A percentile compares a stretch with the other conserved stretches of the same genome.
Conservation (phyloP, 2,797 vertebrate species). For the Tragelaphus oryx region DNA sequence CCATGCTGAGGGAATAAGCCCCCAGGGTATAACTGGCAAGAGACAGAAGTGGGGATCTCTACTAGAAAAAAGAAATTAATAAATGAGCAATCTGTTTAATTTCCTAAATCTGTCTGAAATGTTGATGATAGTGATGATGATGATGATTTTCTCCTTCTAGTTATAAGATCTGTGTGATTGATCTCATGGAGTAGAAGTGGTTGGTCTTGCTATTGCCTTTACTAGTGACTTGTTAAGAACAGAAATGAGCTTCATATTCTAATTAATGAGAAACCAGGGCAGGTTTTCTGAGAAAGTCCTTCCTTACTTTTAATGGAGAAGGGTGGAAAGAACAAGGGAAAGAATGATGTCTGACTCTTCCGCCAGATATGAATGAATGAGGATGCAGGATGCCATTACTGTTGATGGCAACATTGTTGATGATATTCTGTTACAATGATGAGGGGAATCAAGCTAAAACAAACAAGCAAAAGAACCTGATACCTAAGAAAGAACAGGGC, state of each 20-base stretch:
- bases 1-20: neutral
- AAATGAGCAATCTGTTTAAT: neutral
- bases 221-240: neutral
- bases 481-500: neutral
- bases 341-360: neutral
- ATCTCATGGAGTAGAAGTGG: neutral
- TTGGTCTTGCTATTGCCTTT: neutral
- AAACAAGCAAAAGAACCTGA: neutral
- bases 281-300: neutral
- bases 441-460: neutral
- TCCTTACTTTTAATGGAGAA: neutral
- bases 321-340: neutral
- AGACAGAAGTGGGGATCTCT: neutral
- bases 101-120: neutral
- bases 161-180: neutral
- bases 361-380: neutral
- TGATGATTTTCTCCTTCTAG: neutral
- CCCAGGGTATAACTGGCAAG: neutral
- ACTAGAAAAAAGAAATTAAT: neutral
- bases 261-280: neutral
- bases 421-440: neutral
- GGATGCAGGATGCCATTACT: neutral
- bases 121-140: neutral
- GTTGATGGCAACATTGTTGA: neutral
- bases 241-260: neutral